Base-by-base conservation (phyloP, 2,113 vertebrate genomes). In the Jaculus jaculus region DNA sequence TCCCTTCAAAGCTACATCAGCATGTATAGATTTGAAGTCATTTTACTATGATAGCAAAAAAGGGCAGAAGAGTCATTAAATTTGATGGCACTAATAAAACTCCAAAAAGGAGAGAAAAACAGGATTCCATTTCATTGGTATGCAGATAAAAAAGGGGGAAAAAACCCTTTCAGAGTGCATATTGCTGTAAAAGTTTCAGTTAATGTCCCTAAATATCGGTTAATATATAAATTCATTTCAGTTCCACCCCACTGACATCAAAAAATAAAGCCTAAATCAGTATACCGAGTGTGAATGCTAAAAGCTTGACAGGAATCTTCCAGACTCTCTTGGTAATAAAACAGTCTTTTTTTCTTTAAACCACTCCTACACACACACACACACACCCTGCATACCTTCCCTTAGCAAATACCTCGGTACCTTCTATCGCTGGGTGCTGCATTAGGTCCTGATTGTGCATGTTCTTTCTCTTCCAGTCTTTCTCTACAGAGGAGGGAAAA, bases 51-150 rank as follows among this genome's bases (percentile, higher is more conserved):
- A 95, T 79, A 94, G 92, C 61, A 90, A 96, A 96, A 97, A 92
- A 90, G 39, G 84, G 28, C 87, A 95, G 23, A 24, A 89, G 66
- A 95, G 86, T 87, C 87, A 86, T 97, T 96, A 97, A 74, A 96
- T 95, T 92, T 96, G 92, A 97, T 89, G 69, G 81, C 39, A 91
- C 92, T 91, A 92, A 97, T 96, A 97, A 97, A 97, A 92, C 37
- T n/a, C 79, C 20, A 87, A 21, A 84, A 96, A 96, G 47, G 2
- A 2, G 72, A 17, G 1, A 75, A 88, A 97, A 96, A n/a, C 12
- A 94, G 39, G 17, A 34, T 93, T 93, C 42, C 1, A 94, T 97
- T 89, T 81, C 34, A 93, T 65, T 83, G 42, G 39, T 63, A 93
- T 69, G 28, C 37, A 91, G 26, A 94, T 1, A 28, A 91, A 86